Conservation (phyloP, 2,113 vertebrate species). For the Pteruthius melanotis region DNA sequence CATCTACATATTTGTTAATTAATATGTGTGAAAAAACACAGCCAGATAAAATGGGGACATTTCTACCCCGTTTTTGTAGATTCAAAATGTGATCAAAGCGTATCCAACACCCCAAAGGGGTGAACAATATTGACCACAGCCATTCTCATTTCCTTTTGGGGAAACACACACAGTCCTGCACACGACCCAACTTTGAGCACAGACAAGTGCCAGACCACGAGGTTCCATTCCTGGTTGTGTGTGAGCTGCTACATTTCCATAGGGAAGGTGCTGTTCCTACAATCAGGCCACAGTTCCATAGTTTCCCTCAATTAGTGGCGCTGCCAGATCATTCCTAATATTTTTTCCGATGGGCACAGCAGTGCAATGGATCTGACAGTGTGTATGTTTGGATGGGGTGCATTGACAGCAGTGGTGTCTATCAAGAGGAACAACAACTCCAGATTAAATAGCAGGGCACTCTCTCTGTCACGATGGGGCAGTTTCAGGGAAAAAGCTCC, state of each 20-base stretch:
- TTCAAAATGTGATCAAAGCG: neutral
- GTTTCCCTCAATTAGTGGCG: slow-evolving; percentile 11
- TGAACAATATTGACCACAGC: neutral
- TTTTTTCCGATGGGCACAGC: neutral
- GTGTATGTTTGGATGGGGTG: slow-evolving; percentile 48
- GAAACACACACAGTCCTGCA: neutral
- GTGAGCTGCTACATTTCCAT: neutral
- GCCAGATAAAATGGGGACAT: neutral
- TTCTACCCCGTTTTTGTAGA: neutral
- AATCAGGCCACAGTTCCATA: neutral
- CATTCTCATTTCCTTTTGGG: neutral
- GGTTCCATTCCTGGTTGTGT: neutral
- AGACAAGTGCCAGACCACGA: neutral
- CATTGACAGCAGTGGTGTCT: slow-evolving; percentile 44
- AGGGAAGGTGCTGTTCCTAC: neutral
- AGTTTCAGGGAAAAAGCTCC: slow-evolving; percentile 23
- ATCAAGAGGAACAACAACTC: slow-evolving; percentile 35
- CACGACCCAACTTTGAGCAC: fast-evolving
- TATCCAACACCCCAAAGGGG: neutral
- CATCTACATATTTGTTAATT: neutral
- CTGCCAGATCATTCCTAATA: slow-evolving; percentile 27
- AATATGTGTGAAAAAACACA: neutral
- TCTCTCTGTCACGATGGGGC: slow-evolving; percentile 26
- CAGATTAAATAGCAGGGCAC: slow-evolving; percentile 46
- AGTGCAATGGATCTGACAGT: slow-evolving; percentile 8